Conservation (phyloP, 1,140 invertebrate species). For the Temnothorax curvispinosus region DNA sequence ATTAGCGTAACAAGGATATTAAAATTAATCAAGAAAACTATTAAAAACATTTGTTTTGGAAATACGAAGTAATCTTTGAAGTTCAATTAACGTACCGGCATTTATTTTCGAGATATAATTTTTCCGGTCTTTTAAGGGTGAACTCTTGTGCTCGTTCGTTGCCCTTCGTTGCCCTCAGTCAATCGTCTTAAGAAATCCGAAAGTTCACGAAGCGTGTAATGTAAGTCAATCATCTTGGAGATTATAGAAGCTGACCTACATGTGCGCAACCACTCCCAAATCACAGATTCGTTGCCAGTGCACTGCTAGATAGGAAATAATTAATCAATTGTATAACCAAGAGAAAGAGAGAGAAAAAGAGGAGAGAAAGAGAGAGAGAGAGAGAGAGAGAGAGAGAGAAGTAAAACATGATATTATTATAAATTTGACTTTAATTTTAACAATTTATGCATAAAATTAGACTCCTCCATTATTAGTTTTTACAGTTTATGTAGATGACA, state of each 20-base stretch:
- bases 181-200: conserved; percentile 70
- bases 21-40: neutral
- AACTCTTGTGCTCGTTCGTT: conserved; percentile 55
- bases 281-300: conserved; percentile 1
- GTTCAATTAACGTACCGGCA: neutral
- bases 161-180: conserved; percentile 51
- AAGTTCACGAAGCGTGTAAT: conserved; percentile 77
- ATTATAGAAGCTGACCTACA: conserved; percentile 57
- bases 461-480: neutral
- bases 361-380: too few species aligned
- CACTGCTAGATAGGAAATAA: conserved; percentile 32
- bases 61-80: neutral
- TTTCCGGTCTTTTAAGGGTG: conserved; percentile 45
- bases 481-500: too few species aligned
- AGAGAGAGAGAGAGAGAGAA: neutral
- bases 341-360: too few species aligned
- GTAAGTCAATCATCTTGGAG: conserved; percentile 65
- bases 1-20: neutral
- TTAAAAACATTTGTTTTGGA: neutral
- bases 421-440: neutral
- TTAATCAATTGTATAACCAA: conserved; percentile 59
- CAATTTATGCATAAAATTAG: neutral
- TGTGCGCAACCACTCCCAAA: conserved; percentile 64
- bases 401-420: neutral
- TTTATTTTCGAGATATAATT: neutral